Evolutionary conservation across 2,113 vertebrate genomes (phyloP).

Genomic region (Colossoma macropomum): DNA sequence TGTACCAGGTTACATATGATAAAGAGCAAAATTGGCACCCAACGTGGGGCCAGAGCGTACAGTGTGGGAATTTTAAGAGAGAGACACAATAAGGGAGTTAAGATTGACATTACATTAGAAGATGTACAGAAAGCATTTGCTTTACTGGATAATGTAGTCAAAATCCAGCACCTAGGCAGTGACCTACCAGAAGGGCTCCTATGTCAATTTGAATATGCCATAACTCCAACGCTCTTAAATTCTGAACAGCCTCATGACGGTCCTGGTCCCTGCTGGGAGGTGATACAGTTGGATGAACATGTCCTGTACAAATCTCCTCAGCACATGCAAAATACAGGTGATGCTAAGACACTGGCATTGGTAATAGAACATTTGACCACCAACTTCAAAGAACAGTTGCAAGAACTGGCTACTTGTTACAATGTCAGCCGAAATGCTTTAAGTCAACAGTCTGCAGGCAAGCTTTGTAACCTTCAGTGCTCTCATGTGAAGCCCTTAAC

Average conservation of each 20-base stretch:
- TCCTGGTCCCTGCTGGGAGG: background rate
- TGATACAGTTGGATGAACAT: background rate
- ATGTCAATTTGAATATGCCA: slow-evolving; percentile 5
- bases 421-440: background rate
- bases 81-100: slow-evolving; percentile 4
- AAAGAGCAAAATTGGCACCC: too few species aligned
- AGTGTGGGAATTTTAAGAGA: too few species aligned
- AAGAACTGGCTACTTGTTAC: slow-evolving; percentile 1
- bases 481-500: background rate
- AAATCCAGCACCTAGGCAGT: background rate
- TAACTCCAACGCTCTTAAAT: background rate
- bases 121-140: background rate
- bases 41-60: too few species aligned
- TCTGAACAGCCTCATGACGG: background rate
- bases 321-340: background rate
- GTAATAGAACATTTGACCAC: background rate
- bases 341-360: background rate
- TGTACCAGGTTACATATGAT: too few species aligned
- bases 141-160: background rate
- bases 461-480: too few species aligned
- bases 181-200: background rate
- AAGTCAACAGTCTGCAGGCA: background rate
- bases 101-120: background rate
- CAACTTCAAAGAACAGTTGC: background rate
- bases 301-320: background rate